phyloP scores from a whole-genome alignment of 2,888 invertebrate genomes.

The Anodontia alba region DNA sequence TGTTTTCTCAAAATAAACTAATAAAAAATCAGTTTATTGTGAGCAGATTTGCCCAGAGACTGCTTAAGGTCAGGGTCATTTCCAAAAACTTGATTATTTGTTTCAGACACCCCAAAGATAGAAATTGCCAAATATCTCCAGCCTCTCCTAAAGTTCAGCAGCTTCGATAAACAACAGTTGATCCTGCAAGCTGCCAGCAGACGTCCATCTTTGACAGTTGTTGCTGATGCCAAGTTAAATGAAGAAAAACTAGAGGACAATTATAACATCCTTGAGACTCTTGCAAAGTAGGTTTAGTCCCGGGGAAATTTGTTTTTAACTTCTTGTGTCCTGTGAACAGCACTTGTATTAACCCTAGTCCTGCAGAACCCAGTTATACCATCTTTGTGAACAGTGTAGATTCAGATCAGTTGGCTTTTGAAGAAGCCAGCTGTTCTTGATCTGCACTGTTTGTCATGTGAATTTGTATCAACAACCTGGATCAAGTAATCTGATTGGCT shows the following conservation, averaged over 20 bases:
- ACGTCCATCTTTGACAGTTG: conserved; percentile 50
- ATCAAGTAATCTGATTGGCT: too few species aligned
- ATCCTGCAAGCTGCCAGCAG: conserved; percentile 58
- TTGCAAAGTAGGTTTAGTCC: conserved; percentile 60
- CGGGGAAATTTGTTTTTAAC: neutral
- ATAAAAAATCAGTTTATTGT: too few species aligned
- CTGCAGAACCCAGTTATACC: too few species aligned
- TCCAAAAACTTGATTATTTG: neutral
- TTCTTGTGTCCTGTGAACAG: too few species aligned
- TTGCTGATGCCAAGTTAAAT: conserved; percentile 45
- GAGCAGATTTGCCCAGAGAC: too few species aligned
- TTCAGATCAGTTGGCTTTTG: too few species aligned
- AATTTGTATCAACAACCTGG: too few species aligned
- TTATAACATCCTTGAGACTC: conserved; percentile 57
- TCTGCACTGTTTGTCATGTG: too few species aligned
- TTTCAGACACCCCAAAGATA: conserved; percentile 49
- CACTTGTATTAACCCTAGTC: too few species aligned
- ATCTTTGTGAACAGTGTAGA: too few species aligned
- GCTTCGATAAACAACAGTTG: conserved; percentile 52
- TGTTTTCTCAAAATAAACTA: too few species aligned
- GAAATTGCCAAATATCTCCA: conserved; percentile 33
- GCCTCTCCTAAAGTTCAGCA: conserved; percentile 53
- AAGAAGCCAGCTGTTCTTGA: too few species aligned
- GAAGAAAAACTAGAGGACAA: conserved; percentile 56
- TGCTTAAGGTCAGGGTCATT: conserved; percentile 86